Evolutionary conservation across 2,113 vertebrate species (phyloP), one percentile per base, ranked within the genome.

Genomic region (Bujurquina vittata): DNA sequence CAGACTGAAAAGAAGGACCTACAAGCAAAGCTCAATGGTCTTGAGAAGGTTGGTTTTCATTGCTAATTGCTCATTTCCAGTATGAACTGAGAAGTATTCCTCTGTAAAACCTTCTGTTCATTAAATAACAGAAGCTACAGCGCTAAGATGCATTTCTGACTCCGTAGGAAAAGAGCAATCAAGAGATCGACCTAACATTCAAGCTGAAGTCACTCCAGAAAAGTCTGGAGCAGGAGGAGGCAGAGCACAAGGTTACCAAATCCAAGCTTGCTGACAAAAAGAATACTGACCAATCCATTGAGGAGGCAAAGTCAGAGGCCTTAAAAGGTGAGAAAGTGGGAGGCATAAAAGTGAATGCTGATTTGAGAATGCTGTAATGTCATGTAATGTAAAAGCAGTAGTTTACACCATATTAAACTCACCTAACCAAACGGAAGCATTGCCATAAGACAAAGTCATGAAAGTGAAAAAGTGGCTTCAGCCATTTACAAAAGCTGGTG

Each of bases 121-220:
- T 63, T 17, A 69, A 40, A n/a, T 49, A 10, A 17, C 15, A 22
- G 15, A 18, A 23, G n/a, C 3, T 7, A 14, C 1, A 35, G 78
- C 23, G 20, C 46, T 20, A 75, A 80, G n/a, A 10, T 23, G 20
- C 23, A 4, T 35, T 40, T 55, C 55, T 90, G 55, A 85, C 35
- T 84, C 6, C 89, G 65, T 79, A 99, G 98, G 97, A 97, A 90
- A 99, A 98, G 89, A 97, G 93, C 94, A 99, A 98, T 88, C 96
- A 97, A 94, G 98, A 99, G 95, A 99, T 99, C 73, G 97, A 99
- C 83, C 95, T 97, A 95, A 98, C 96, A 1, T 99, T 98, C 84
- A 97, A 98, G 93, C 95, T 99, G 55, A 99, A 98, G 96, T 96
- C 96, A 18, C 93, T 97, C 84, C 97, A 99, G 92, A 97, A 99